phyloP scores from a whole-genome alignment of 2,113 vertebrate species.

The Microcebus jonahi region DNA sequence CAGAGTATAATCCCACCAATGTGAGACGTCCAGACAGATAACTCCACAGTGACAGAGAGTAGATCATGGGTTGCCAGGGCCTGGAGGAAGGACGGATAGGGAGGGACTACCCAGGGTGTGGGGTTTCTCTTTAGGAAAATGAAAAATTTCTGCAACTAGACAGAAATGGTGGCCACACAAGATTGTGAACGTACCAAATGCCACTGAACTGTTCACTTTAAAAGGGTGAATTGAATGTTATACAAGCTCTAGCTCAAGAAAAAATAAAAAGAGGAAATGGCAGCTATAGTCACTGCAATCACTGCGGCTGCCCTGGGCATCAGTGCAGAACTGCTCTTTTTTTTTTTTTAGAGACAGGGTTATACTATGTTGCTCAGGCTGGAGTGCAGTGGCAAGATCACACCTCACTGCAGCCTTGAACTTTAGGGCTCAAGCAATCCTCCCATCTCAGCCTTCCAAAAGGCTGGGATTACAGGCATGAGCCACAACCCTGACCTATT shows the following conservation, averaged over 20 bases:
- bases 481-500: too few relatives aligned
- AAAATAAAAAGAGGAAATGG: accelerated
- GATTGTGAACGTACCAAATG: accelerated
- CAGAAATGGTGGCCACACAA: accelerated
- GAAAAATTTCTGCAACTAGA: accelerated
- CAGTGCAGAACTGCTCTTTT: accelerated
- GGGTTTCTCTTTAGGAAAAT: not conserved
- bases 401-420: too few relatives aligned
- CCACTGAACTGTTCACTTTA: not conserved
- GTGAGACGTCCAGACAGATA: accelerated
- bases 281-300: not conserved
- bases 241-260: accelerated
- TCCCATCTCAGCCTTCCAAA: too few relatives aligned
- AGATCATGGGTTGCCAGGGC: too few relatives aligned
- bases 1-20: accelerated
- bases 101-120: not conserved
- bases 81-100: too few relatives aligned
- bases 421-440: too few relatives aligned
- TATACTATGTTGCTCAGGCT: too few relatives aligned
- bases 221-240: accelerated
- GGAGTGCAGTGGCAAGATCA: too few relatives aligned
- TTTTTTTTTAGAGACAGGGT: not conserved
- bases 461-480: too few relatives aligned
- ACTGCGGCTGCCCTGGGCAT: accelerated
- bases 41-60: not conserved